Conservation (phyloP, 2,888 invertebrate genomes). For the Heliconius charithonia region DNA sequence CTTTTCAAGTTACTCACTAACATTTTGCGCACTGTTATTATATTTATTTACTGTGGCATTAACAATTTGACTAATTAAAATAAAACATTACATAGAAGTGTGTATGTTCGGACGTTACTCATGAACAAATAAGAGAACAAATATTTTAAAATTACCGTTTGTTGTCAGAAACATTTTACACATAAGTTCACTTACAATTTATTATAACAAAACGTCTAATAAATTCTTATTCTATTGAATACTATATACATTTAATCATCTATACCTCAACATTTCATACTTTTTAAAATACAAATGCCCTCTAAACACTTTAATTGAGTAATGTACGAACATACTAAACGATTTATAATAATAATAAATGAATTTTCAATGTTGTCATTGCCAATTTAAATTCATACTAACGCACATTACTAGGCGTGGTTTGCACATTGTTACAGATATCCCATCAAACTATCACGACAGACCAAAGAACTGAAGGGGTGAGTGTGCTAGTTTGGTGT, state of each 20-base stretch:
- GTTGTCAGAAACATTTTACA: too few species aligned
- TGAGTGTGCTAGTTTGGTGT: constrained; percentile 73
- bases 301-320: neutral
- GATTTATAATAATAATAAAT: neutral
- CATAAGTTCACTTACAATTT: too few species aligned
- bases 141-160: neutral
- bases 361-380: constrained; percentile 15
- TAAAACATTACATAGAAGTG: neutral
- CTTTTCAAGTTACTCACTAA: constrained; percentile 13
- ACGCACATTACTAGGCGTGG: constrained; percentile 50
- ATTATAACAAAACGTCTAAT: too few species aligned
- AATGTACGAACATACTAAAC: neutral
- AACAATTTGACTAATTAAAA: neutral
- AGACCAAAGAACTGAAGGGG: constrained; percentile 70
- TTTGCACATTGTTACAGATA: constrained; percentile 73
- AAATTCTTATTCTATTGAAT: too few species aligned
- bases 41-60: constrained; percentile 20
- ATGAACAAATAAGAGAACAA: neutral
- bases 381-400: constrained; percentile 18
- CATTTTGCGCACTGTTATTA: constrained; percentile 11
- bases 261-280: too few species aligned
- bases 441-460: constrained; percentile 66
- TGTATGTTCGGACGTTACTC: constrained; percentile 6
- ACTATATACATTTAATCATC: too few species aligned
- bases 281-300: neutral